Conservation (phyloP, 2,888 invertebrate species). For the Ischnura elegans region DNA sequence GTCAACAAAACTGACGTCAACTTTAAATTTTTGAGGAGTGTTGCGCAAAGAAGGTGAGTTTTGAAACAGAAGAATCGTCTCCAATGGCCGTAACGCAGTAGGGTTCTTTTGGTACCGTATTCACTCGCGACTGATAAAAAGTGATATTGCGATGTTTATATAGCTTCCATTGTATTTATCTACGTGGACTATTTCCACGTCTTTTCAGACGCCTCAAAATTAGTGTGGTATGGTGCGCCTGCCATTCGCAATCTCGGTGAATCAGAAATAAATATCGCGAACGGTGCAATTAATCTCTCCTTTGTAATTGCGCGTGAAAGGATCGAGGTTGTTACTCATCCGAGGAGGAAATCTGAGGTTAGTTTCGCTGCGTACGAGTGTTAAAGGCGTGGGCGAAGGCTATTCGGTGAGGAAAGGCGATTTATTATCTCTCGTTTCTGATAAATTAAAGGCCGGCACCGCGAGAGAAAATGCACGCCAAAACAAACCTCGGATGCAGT, state of each 20-base stretch:
- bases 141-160: too few relatives aligned
- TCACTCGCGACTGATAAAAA: too few relatives aligned
- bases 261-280: background rate
- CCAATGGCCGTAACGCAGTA: too few relatives aligned
- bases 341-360: background rate
- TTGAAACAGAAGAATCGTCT: too few relatives aligned
- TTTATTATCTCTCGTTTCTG: constrained; percentile 22
- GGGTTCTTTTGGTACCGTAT: too few relatives aligned
- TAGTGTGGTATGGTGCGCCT: too few relatives aligned
- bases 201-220: too few relatives aligned
- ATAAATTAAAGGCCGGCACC: constrained; percentile 11
- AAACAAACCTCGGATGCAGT: constrained; percentile 2
- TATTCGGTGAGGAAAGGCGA: background rate
- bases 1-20: too few relatives aligned
- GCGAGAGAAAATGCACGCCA: background rate
- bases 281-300: background rate
- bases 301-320: background rate
- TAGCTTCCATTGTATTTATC: too few relatives aligned
- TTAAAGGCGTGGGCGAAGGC: background rate
- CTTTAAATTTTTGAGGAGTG: too few relatives aligned
- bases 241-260: background rate
- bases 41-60: too few relatives aligned
- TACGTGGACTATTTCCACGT: too few relatives aligned
- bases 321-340: background rate
- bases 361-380: background rate